These are phyloP conservation scores for Seira ritae DNA, from an alignment of 2,888 invertebrate genomes.

Conservation along the genomic window DNA sequence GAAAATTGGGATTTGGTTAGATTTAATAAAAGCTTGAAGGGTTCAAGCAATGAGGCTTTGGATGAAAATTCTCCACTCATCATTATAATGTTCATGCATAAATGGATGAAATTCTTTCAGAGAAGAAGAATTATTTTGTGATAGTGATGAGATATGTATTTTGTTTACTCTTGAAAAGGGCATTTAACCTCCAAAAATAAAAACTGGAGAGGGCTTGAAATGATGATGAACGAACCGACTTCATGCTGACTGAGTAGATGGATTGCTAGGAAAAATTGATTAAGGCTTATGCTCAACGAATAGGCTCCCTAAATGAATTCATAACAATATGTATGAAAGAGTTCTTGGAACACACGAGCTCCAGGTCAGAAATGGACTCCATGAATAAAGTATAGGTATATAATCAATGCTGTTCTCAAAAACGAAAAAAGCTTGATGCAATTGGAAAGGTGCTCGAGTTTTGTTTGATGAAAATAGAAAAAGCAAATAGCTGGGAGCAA, in stretches of 20 bases:
- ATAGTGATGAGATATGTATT: neutral
- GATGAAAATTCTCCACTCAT: neutral
- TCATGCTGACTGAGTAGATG: neutral
- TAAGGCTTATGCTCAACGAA: neutral
- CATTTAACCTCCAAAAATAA: neutral
- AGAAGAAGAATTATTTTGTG: neutral
- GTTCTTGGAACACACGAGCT: neutral
- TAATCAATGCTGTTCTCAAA: neutral
- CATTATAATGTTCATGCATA: neutral
- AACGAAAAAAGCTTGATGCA: neutral
- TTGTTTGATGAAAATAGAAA: neutral
- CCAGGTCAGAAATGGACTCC: neutral
- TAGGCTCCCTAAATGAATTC: neutral
- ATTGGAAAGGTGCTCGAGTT: neutral
- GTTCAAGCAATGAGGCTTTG: neutral
- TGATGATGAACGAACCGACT: neutral
- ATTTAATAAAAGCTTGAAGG: neutral
- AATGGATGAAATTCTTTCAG: neutral
- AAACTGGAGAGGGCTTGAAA: neutral
- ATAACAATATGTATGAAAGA: neutral
- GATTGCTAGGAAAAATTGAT: neutral
- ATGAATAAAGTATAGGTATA: neutral
- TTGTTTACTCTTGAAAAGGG: neutral
- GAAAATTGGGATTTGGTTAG: neutral
- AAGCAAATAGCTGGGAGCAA: neutral